These are phyloP conservation scores for Morone chrysops DNA, from an alignment of 2,113 vertebrate species.

Conservation along the genomic window DNA sequence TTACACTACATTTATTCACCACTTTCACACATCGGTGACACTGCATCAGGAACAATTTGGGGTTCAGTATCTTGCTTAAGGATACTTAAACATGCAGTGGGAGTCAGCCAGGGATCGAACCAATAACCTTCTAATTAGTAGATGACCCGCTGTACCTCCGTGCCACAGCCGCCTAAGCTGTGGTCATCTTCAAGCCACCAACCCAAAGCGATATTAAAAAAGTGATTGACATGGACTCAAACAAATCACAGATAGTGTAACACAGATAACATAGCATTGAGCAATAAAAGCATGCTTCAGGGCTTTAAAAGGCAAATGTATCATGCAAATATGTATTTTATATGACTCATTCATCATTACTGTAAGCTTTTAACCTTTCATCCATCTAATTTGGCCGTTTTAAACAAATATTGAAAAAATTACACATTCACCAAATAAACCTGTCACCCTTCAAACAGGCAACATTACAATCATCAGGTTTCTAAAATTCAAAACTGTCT, in stretches of 20 bases:
- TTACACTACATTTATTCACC: no score
- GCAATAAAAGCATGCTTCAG: not conserved
- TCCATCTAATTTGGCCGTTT: not conserved
- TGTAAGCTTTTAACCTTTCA: not conserved
- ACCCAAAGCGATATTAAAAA: not conserved
- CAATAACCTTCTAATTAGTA: no score
- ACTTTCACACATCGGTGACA: no score
- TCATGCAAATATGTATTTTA: not conserved
- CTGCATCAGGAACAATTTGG: no score
- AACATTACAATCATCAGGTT: not conserved
- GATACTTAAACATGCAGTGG: no score
- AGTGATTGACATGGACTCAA: not conserved
- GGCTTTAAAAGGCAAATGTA: not conserved
- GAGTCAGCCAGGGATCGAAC: no score
- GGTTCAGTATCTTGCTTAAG: no score
- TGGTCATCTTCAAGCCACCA: not conserved
- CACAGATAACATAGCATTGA: not conserved
- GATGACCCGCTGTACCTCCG: no score
- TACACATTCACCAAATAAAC: constrained; percentile 7
- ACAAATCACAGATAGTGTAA: not conserved
- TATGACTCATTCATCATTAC: not conserved
- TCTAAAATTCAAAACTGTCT: no score
- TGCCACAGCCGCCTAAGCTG: no score
- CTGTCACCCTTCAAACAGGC: not conserved
- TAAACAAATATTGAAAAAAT: not conserved